Evolutionary conservation across 2,797 vertebrate species (phyloP), one percentile per base, ranked within the genome.

Genomic region (Phyllotis vaccarum): DNA sequence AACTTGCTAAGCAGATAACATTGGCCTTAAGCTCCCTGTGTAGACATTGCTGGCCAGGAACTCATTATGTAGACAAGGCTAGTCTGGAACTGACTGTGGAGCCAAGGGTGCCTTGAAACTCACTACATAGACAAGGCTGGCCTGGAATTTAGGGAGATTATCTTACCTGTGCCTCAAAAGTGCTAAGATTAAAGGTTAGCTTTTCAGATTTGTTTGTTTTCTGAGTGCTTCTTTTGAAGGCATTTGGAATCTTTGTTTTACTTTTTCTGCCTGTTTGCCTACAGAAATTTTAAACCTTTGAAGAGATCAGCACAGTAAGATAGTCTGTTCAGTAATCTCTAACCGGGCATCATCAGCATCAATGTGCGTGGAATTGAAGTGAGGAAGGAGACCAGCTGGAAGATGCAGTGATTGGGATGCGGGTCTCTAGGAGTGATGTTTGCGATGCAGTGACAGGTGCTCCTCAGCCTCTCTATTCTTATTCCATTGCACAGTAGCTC

Each of bases 151-250:
- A 49, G 3, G 21, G 52, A 56, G 34, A 80, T 56, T 34, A 64
- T 22, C 29, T 29, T 46, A 31, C 19, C 43, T n/a, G 0, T n/a
- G 31, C 43, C 6, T 66, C 12, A 11, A 34, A 66, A 49, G 31
- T 49, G 11, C 31, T n/a, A 31, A 85, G 29, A 49, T 86, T 27
- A 68, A 52, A 40, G n/a, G 12, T 21, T 86, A 19, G 31, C 31
- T 29, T 34, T 64, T 34, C 46, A 31, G n/a, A 19, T 46, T 40
- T 17, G 24, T 31, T 81, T 58, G n/a, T 24, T 66, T 95, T 96
- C 72, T 94, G 58, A 88, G 85, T 90, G 40, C 37, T 56, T 83
- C 31, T 79, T 82, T 86, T 82, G 76, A 78, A 95, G 29, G 5
- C 52, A 58, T 92, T 54, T 68, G 6, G 46, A 43, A 62, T 79